Evolutionary conservation across 2,888 invertebrate species (phyloP).

Genomic region (Eubasilissa splendida): DNA sequence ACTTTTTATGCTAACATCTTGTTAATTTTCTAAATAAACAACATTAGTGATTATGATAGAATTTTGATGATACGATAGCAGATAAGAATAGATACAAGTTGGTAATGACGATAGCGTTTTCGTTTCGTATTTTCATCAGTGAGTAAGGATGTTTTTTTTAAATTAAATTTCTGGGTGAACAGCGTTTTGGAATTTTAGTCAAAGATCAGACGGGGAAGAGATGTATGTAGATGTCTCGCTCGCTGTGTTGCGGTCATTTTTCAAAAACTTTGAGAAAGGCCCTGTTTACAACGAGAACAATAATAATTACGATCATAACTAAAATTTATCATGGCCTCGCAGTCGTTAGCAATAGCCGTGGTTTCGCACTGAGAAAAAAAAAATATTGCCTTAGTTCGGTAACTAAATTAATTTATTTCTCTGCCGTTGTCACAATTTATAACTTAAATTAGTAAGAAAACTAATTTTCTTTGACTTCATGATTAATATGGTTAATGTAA

Average conservation of each 20-base stretch:
- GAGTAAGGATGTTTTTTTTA: no score
- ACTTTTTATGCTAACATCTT: no score
- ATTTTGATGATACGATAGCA: no score
- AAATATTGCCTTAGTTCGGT: constrained; percentile 25
- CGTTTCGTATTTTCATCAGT: neutral
- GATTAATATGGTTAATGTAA: neutral
- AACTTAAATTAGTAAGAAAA: constrained; percentile 23
- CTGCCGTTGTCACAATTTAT: constrained; percentile 31
- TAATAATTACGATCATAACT: constrained; percentile 7
- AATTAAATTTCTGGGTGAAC: no score
- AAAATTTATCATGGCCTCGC: constrained; percentile 8
- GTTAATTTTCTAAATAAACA: no score
- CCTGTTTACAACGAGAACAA: constrained; percentile 27
- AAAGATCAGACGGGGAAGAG: no score
- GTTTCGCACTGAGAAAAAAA: constrained; percentile 14
- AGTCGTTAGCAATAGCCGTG: constrained; percentile 1
- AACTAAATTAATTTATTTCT: constrained; percentile 33
- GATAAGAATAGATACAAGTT: no score
- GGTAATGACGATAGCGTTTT: no score
- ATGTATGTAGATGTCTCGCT: no score
- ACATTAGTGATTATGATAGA: no score
- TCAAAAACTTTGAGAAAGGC: constrained; percentile 11
- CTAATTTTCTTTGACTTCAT: constrained; percentile 15
- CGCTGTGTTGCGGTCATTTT: neutral
- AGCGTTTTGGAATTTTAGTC: no score